phyloP scores from a whole-genome alignment of 2,113 vertebrate genomes.

The Mus spicilegus region DNA sequence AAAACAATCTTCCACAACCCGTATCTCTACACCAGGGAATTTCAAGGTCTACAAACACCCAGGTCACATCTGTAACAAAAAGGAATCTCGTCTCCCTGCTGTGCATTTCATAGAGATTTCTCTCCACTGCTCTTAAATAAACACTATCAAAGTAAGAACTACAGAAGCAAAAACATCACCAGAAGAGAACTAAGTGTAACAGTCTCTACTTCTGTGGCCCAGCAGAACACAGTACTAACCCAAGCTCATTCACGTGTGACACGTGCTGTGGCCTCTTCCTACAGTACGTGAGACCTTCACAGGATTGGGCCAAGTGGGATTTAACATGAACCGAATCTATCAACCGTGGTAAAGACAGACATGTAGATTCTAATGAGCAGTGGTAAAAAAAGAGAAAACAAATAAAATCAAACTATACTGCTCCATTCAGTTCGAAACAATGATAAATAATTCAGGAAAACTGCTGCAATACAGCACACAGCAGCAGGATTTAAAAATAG shows the following conservation, averaged over 20 bases:
- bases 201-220: background rate
- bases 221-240: slow-evolving; percentile 35
- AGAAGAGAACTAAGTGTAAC: slow-evolving; percentile 44
- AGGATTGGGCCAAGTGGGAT: background rate
- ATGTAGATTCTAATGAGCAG: slow-evolving; percentile 82
- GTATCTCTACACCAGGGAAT: slow-evolving; percentile 26
- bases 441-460: slow-evolving; percentile 89
- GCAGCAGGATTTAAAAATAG: slow-evolving; percentile 84
- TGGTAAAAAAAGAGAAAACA: slow-evolving; percentile 43
- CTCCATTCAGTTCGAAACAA: slow-evolving; percentile 84
- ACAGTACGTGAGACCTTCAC: slow-evolving; percentile 38
- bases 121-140: slow-evolving; percentile 35
- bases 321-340: slow-evolving; percentile 85
- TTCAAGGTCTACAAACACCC: slow-evolving; percentile 20
- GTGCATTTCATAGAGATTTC: slow-evolving; percentile 35
- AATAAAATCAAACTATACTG: slow-evolving; percentile 22
- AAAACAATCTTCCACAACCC: background rate
- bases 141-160: slow-evolving; percentile 17
- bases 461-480: slow-evolving; percentile 82
- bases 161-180: slow-evolving; percentile 51
- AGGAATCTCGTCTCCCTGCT: slow-evolving; percentile 16
- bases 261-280: slow-evolving; percentile 39
- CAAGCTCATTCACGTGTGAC: slow-evolving; percentile 10
- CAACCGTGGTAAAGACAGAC: slow-evolving; percentile 82
- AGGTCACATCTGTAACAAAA: slow-evolving; percentile 51